Evolutionary conservation across 2,888 invertebrate species (phyloP), one percentile per base, ranked within the genome.

Genomic region (Xestia sexstrigata): DNA sequence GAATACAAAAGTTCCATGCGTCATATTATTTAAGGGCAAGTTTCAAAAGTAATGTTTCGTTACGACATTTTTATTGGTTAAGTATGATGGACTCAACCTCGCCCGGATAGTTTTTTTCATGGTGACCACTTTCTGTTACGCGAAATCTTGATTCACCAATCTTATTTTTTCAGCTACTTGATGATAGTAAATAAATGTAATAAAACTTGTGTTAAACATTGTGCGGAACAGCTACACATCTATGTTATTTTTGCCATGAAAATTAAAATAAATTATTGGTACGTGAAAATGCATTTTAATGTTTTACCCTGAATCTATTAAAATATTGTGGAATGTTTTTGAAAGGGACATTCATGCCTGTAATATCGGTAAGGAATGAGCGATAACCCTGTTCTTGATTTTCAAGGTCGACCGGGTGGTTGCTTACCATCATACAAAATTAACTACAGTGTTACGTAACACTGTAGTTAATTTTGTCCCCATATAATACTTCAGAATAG

Each of bases 241-340:
- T 86, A 88, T 93, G 92, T 92, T 92, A 93, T 91, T 79, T 88
- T 94, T 95, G 95, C 95, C 94, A 95, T 95, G 91, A 91, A 91
- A 91, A 93, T 92, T 88, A 91, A 92, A 94, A 93, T 93, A 93
- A 93, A 94, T 92, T 91, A 92, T 93, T 90, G 74, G 83, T 91
- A 90, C 79, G 79, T 84, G 60, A 80, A 63, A 52, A 78, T 71
- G 75, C 4, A 65, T 87, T 88, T 84, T 76, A 68, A 58, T 83
- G n/a, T 88, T 80, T 68, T 52, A 13, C 30, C 58, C 39, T 11
- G 4, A 17, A 60, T 30, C 7, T 30, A 52, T 52, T 23, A 30
- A 8, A 60, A 30, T 26, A 58, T 26, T 26, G 1, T 26, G 7
- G 7, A 11, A 11, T 42, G 2, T 26, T 58, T 55, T 26, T 2